Evolutionary conservation across 2,797 vertebrate species (phyloP).

Genomic region (Pogoniulus pusillus): DNA sequence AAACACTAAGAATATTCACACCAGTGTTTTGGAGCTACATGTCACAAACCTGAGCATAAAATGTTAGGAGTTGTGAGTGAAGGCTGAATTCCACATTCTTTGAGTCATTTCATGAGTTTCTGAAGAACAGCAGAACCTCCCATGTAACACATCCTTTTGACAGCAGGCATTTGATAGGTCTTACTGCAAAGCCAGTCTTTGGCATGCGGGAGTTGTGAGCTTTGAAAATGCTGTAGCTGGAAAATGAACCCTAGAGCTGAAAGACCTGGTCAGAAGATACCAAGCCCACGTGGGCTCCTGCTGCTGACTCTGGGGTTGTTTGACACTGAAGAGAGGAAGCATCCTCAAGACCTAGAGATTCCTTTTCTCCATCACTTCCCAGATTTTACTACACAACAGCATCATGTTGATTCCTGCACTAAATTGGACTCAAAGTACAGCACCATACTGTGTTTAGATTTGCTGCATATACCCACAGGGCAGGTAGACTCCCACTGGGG

Average conservation of each 20-base stretch:
- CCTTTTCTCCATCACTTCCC: not conserved
- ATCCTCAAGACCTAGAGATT: not conserved
- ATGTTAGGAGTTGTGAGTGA: not conserved
- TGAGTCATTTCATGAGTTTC: not conserved
- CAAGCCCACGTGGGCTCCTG: not conserved
- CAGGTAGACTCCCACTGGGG: not conserved
- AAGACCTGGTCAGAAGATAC: not conserved
- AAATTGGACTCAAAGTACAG: not conserved
- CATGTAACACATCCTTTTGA: not conserved
- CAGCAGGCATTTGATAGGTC: not conserved
- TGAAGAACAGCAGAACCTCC: not conserved
- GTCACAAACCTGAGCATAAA: not conserved
- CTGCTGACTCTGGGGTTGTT: not conserved
- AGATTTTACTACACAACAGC: not conserved
- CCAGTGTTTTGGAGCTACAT: not conserved
- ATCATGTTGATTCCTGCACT: slow-evolving; percentile 18
- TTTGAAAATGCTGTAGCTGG: not conserved
- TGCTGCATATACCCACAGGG: not conserved
- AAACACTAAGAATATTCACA: not conserved
- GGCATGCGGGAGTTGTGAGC: fast-evolving
- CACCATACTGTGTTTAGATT: not conserved
- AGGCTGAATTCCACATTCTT: not conserved
- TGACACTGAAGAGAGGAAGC: not conserved
- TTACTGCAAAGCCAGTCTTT: not conserved
- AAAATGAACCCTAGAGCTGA: not conserved